Base-by-base conservation (phyloP, 2,113 vertebrate species). In the Epinephelus fuscoguttatus region DNA sequence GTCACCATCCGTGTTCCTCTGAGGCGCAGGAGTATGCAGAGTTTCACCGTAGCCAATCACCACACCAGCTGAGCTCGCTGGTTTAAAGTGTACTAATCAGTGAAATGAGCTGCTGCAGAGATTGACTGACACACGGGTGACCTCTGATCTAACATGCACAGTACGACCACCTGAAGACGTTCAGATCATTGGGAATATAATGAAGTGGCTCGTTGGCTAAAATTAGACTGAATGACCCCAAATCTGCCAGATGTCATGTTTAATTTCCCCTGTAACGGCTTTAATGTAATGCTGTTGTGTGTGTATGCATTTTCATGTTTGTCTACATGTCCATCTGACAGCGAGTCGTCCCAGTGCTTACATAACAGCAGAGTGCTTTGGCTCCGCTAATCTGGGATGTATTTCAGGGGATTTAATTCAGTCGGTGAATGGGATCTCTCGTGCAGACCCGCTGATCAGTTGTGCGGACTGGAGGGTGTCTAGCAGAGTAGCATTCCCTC, bases 321-420 rank as follows among this genome's bases (percentile, higher is more conserved):
- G 68, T 81, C 23, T 79, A 10, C 76, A 40, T 7, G 66, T 79
- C 73, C 78, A 70, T 70, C 82, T 30, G 70, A 70, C 75, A 55
- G 55, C 59, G 52, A 68, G 78, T 83, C 70, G 53, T 56, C 56
- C 23, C 30, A 11, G 1, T 37, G 59, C 74, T 89, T 91, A 63
- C 66, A 63, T 86, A 90, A 91, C 80, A 23, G 52, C 62, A n/a
- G 69, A 78, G 81, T 70, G 75, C 75, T 86, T 67, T 66, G 74
- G 68, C 77, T 72, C 53, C 40, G 37, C 78, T 91, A 91, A 91
- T 93, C 85, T 87, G 83, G 81, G 88, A 69, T 88, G 76, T 72
- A 69, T 90, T 91, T 92, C 89, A 90, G 74, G 61, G 88, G 89
- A 88, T 91, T 90, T 85, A 40, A 80, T 86, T 90, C 86, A 86